phyloP scores from a whole-genome alignment of 1,140 invertebrate genomes.

The Procambarus virginalis region DNA sequence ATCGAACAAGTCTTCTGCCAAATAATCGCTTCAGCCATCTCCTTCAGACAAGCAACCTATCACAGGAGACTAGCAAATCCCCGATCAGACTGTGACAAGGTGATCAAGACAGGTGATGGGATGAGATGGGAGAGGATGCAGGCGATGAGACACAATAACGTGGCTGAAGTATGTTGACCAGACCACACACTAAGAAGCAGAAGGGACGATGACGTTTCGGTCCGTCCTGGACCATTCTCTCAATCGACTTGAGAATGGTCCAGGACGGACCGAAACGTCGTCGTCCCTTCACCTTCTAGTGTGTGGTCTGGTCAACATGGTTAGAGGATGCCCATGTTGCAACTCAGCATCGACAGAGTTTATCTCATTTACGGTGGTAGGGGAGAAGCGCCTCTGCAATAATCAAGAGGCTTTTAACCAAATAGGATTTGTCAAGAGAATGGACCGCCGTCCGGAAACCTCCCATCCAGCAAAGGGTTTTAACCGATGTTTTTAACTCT shows the following conservation, averaged over 20 bases:
- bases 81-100: neutral
- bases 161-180: no score
- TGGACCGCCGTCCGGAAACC: neutral
- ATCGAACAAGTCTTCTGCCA: neutral
- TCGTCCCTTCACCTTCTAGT: no score
- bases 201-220: no score
- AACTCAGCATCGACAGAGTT: slow-evolving; percentile 1
- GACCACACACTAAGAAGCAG: no score
- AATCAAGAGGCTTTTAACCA: slow-evolving; percentile 34
- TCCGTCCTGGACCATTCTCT: no score
- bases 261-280: no score
- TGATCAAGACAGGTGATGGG: no score
- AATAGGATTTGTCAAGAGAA: slow-evolving; percentile 25
- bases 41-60: neutral
- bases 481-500: slow-evolving; percentile 4
- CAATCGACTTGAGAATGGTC: no score
- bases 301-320: no score
- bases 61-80: neutral
- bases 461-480: neutral
- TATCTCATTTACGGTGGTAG: neutral
- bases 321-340: neutral
- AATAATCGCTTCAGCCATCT: neutral
- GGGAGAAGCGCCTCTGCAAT: neutral
- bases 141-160: no score
- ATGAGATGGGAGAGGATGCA: no score